Conservation (phyloP, 2,888 invertebrate species). For the Tinea trinotella region DNA sequence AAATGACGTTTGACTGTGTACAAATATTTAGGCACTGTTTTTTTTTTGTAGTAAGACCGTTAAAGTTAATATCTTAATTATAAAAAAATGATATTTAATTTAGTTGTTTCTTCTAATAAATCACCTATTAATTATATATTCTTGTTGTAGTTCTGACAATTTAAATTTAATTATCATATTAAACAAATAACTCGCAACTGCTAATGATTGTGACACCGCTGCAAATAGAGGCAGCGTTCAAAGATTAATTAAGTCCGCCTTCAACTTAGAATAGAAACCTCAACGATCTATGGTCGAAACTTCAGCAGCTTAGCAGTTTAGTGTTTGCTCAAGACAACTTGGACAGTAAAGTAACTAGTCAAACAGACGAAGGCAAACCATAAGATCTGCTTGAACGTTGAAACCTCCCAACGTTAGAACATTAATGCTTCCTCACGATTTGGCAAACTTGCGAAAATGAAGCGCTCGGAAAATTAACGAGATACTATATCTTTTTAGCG, state of each 20-base stretch:
- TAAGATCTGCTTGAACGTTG: slow-evolving; percentile 6
- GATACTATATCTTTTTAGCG: not conserved
- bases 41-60: no score
- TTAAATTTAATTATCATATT: no score
- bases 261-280: slow-evolving; percentile 6
- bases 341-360: slow-evolving; percentile 56
- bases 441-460: not conserved
- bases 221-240: not conserved
- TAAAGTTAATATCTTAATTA: no score
- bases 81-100: no score
- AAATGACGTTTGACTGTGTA: no score
- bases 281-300: slow-evolving; percentile 4
- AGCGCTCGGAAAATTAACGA: not conserved
- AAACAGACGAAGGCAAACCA: slow-evolving; percentile 40
- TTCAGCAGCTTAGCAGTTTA: slow-evolving; percentile 46
- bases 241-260: slow-evolving; percentile 10
- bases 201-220: slow-evolving; percentile 1
- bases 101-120: no score
- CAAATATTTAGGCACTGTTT: no score
- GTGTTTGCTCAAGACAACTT: slow-evolving; percentile 61
- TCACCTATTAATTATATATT: no score
- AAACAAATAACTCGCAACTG: not conserved
- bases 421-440: slow-evolving; percentile 11
- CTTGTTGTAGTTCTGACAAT: no score
- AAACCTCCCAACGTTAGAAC: not conserved